Conservation (phyloP, 2,113 vertebrate species). For the Eulemur macaco region DNA sequence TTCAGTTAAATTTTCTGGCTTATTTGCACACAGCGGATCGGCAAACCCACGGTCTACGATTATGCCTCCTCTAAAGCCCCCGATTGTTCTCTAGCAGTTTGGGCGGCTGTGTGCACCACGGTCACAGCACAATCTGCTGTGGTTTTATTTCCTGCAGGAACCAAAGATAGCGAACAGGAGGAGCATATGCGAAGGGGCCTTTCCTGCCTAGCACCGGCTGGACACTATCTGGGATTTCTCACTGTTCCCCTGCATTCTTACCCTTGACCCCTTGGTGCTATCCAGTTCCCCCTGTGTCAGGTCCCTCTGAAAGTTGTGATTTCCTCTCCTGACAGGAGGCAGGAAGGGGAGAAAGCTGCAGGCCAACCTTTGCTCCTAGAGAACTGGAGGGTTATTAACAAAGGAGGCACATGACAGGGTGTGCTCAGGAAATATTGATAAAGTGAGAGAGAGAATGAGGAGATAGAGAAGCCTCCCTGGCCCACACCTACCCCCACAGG, state of each 20-base stretch:
- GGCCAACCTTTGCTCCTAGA: conserved; percentile 87
- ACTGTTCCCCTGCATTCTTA: conserved; percentile 83
- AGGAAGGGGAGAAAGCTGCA: conserved; percentile 89
- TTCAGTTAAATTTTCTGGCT: background rate
- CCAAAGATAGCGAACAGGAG: conserved; percentile 76
- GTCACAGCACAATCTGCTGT: conserved; percentile 61
- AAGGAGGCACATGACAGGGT: conserved; percentile 79
- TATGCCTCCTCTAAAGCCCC: background rate
- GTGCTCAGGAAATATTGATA: conserved; percentile 84
- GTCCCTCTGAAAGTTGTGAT: conserved; percentile 81
- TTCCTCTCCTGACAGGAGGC: conserved; percentile 87
- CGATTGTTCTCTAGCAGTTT: background rate
- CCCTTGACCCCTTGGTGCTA: conserved; percentile 84
- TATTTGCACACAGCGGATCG: background rate
- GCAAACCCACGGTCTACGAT: background rate
- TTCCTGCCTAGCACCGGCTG: conserved; percentile 83
- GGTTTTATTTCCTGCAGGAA: conserved; percentile 76
- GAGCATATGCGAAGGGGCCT: conserved; percentile 64
- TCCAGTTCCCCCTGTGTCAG: conserved; percentile 84
- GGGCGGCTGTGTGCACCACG: background rate
- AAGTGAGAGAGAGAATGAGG: conserved; percentile 78
- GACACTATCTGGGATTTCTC: conserved; percentile 82
- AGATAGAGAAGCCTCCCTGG: conserved; percentile 5
- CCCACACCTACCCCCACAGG: background rate
- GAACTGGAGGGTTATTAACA: conserved; percentile 80